phyloP scores from a whole-genome alignment of 2,888 invertebrate species.

The Prosopocoilus inquinatus region DNA sequence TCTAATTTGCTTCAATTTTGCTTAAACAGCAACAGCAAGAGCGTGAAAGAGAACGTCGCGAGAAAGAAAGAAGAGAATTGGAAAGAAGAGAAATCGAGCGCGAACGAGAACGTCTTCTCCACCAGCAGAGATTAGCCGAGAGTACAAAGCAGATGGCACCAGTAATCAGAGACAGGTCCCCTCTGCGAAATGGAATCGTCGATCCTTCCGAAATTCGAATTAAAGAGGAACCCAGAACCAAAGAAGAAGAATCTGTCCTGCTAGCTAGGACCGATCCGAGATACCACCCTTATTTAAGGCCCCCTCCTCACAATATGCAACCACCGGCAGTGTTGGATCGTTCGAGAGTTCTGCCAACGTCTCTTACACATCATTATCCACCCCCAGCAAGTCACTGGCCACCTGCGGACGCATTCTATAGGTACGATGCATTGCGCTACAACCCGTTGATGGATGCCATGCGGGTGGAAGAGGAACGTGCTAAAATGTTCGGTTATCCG shows the following conservation, averaged over 20 bases:
- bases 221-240: slow-evolving; percentile 61
- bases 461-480: slow-evolving; percentile 75
- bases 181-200: slow-evolving; percentile 67
- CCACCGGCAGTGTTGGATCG: slow-evolving; percentile 52
- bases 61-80: slow-evolving; percentile 54
- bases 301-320: slow-evolving; percentile 54
- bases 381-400: slow-evolving; percentile 48
- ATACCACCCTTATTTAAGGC: slow-evolving; percentile 56
- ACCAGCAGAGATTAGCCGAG: slow-evolving; percentile 55
- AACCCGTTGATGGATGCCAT: slow-evolving; percentile 79
- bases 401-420: slow-evolving; percentile 57
- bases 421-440: slow-evolving; percentile 70
- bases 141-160: slow-evolving; percentile 52
- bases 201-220: slow-evolving; percentile 56
- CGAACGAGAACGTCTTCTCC: slow-evolving; percentile 62
- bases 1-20: slow-evolving; percentile 1
- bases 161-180: slow-evolving; percentile 65
- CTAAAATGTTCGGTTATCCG: slow-evolving; percentile 69
- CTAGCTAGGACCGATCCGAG: slow-evolving; percentile 55
- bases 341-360: slow-evolving; percentile 53
- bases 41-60: slow-evolving; percentile 52
- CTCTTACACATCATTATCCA: slow-evolving; percentile 53
- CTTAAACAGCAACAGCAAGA: slow-evolving; percentile 42
- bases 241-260: slow-evolving; percentile 54
- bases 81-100: slow-evolving; percentile 59